Conservation (phyloP, 2,797 vertebrate genomes). For the Macropus fuliginosus region DNA sequence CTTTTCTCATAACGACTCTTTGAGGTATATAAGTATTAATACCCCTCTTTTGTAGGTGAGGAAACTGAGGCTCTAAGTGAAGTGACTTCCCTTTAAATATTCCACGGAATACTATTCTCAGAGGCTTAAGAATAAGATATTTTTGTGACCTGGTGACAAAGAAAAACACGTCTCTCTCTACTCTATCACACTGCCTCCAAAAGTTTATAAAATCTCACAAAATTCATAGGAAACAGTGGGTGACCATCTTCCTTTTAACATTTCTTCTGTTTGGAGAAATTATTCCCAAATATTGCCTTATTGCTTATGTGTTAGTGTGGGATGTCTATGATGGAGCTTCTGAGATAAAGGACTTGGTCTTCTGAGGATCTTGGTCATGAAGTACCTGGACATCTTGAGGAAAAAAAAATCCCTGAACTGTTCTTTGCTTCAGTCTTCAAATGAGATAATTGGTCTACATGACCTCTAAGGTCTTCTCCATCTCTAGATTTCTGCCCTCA, state of each 20-base stretch:
- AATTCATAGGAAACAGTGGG: background rate
- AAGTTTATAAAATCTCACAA: background rate
- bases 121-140: background rate
- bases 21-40: background rate
- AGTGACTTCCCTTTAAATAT: background rate
- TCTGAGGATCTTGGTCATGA: background rate
- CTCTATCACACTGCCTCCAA: background rate
- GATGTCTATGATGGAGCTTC: background rate
- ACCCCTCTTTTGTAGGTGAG: background rate
- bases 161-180: background rate
- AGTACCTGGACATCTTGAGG: background rate
- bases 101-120: background rate
- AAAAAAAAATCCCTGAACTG: background rate
- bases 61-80: background rate
- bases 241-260: background rate
- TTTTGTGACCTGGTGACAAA: background rate
- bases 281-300: background rate
- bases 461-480: background rate
- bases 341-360: background rate
- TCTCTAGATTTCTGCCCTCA: background rate
- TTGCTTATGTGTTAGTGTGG: background rate
- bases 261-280: background rate
- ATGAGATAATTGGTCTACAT: background rate
- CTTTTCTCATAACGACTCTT: background rate
- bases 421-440: background rate